phyloP scores from a whole-genome alignment of 2,113 vertebrate species.

The Hyperopisus bebe region DNA sequence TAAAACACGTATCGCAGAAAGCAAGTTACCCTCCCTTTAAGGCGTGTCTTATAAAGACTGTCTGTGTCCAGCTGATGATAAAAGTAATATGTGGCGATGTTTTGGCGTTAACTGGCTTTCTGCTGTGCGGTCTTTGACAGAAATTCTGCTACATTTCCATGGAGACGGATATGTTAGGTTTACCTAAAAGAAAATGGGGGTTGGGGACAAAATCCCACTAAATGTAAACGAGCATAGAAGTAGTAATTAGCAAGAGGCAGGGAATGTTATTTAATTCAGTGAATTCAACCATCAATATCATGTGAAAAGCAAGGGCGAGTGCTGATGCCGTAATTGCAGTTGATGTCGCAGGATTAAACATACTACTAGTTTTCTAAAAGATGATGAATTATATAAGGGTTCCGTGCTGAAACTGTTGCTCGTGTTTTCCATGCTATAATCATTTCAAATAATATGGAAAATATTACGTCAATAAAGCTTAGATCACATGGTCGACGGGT shows the following conservation, averaged over 20 bases:
- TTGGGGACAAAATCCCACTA: not conserved
- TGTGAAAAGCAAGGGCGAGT: not conserved
- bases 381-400: not conserved
- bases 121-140: not conserved
- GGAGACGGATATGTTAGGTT: not conserved
- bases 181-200: not conserved
- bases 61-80: not conserved
- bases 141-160: not conserved
- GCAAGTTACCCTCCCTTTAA: constrained; percentile 11
- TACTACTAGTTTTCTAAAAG: not conserved
- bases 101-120: not conserved
- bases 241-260: not conserved
- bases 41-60: constrained; percentile 7
- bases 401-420: not conserved
- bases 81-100: not conserved
- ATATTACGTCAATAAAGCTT: not conserved
- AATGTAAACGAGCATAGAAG: not conserved
- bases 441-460: not conserved
- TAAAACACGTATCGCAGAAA: not conserved
- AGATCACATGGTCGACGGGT: not conserved
- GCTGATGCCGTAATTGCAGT: not conserved
- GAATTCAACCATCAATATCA: not conserved
- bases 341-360: not conserved
- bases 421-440: not conserved
- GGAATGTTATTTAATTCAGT: not conserved